Evolutionary conservation across 2,888 invertebrate species (phyloP).

Genomic region (Ceraclea dissimilis): DNA sequence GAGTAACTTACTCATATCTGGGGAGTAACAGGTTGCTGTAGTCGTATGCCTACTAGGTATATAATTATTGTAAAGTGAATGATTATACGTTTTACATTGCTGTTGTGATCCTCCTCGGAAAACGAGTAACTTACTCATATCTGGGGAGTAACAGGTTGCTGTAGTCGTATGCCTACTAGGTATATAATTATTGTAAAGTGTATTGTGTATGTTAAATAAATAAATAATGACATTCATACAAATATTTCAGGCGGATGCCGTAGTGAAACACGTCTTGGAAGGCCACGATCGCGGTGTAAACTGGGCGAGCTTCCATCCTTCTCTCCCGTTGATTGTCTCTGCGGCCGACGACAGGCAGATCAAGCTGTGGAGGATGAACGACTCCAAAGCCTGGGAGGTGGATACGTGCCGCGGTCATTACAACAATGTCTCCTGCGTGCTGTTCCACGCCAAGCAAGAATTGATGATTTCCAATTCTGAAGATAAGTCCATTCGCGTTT

Average conservation of each 20-base stretch:
- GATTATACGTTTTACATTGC: too few species aligned
- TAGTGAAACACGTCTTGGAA: conserved; percentile 84
- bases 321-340: conserved; percentile 88
- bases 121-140: too few species aligned
- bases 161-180: too few species aligned
- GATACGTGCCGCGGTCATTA: conserved; percentile 99
- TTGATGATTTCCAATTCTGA: conserved; percentile 95
- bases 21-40: too few species aligned
- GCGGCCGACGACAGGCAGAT: conserved; percentile 98
- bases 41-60: too few species aligned
- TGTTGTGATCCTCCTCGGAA: too few species aligned
- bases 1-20: too few species aligned
- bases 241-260: conserved; percentile 82
- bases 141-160: too few species aligned
- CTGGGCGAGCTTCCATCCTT: conserved; percentile 97
- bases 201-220: too few species aligned
- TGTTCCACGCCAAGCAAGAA: conserved; percentile 97
- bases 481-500: conserved; percentile 95
- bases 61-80: too few species aligned
- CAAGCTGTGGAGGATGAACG: conserved; percentile 98
- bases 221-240: too few species aligned
- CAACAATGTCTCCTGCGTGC: conserved; percentile 96
- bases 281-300: conserved; percentile 97
- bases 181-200: too few species aligned
- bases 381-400: conserved; percentile 98